Base-by-base conservation (phyloP, 2,113 vertebrate species). In the Tetrao urogallus region DNA sequence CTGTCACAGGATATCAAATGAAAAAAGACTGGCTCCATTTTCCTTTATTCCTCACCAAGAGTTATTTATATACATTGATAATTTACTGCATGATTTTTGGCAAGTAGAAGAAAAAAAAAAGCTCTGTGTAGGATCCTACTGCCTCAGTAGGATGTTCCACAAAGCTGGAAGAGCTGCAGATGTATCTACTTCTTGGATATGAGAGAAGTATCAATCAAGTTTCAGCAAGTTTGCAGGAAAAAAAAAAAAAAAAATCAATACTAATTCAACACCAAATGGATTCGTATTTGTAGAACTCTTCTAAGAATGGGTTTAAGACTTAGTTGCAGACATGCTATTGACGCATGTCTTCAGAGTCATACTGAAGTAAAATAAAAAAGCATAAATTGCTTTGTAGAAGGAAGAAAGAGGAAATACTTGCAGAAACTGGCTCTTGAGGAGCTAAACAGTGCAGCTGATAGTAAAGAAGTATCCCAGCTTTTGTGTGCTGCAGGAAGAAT, bases 181-280 rank as follows among this genome's bases (percentile, higher is more conserved):
- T 8, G 4, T 36, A 79, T 16, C 4, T 79, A 61, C 57, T 89
- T 89, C 76, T 67, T 91, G 42, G 40, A 70, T 63, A 89, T 6
- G 22, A 83, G 52, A 7, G 16, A 89, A 83, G 52, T 42, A 89
- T 66, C 58, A 75, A 82, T 52, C 40, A 57, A 57, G 32, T 57
- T 91, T 80, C 63, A 64, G 73, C 50, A 95, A 93, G 58, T 47
- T 52, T 75, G 70, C 32, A 64, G 43, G 19, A 63, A 28, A 22
- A 63, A n/a, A n/a, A 78, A 28, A 64, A 38, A 32, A 48, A 22
- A 19, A 48, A 70, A 78, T 48, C 54, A 65, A 47, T 28, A 18
- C 32, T 58, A 91, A 93, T 36, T 88, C 73, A 95, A 56, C 48
- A 90, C 15, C 86, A 92, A 76, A 96, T 82, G 63, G 69, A 86